Conservation (phyloP, 2,113 vertebrate genomes). For the Pteropus alecto region DNA sequence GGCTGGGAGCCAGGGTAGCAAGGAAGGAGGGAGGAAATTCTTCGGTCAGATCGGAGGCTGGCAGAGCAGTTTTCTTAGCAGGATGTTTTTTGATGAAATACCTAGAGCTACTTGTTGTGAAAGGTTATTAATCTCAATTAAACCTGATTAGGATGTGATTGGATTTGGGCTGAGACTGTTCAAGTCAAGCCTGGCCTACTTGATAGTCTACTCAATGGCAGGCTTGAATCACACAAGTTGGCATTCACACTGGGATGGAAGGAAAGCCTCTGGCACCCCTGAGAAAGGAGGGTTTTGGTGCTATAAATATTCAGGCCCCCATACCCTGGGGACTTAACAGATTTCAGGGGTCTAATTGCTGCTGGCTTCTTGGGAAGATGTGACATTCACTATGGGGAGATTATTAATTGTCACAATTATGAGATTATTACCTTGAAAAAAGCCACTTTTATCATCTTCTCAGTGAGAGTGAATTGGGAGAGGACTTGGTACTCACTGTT, state of each 20-base stretch:
- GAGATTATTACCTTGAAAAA: neutral
- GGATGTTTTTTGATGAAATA: constrained; percentile 80
- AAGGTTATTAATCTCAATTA: constrained; percentile 83
- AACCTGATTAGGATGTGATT: constrained; percentile 79
- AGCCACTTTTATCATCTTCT: constrained; percentile 8
- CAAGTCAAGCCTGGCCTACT: constrained; percentile 67
- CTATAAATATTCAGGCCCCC: neutral
- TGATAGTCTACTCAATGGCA: constrained; percentile 69
- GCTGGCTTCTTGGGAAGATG: neutral
- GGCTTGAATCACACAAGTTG: constrained; percentile 21
- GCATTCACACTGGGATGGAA: neutral
- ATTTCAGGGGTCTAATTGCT: neutral
- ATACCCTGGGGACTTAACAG: neutral
- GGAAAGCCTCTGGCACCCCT: neutral
- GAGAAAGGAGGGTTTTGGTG: neutral
- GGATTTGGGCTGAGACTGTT: constrained; percentile 78
- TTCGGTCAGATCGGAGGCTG: neutral
- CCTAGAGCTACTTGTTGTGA: constrained; percentile 71
- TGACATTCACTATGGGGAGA: constrained; percentile 14
- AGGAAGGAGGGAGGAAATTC: constrained; percentile 16
- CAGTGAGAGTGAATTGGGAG: constrained; percentile 13
- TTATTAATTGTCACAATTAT: constrained; percentile 61
- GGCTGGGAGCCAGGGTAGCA: constrained; percentile 32
- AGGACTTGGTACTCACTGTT: constrained; percentile 19
- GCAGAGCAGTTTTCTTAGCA: constrained; percentile 73